Evolutionary conservation across 2,113 vertebrate species (phyloP), one percentile per base, ranked within the genome.

Genomic region (Polypterus senegalus): DNA sequence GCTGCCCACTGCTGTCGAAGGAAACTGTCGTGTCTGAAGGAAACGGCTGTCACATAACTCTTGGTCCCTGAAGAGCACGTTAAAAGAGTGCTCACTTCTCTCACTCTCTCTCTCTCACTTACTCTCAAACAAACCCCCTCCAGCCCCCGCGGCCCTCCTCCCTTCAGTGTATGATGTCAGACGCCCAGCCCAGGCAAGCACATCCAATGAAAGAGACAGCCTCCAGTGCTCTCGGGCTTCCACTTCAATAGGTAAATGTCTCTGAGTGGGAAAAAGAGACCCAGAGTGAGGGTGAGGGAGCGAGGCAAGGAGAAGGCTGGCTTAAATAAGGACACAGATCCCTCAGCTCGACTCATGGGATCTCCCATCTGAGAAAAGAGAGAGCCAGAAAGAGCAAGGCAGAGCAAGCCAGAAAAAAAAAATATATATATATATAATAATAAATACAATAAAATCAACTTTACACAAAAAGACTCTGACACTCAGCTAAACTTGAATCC

Each of bases 171-270:
- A 46, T 54, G 51, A 54, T 47, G 10, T 46, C 51, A 54, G 46
- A 46, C 55, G 47, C 63, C 69, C 68, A 63, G 65, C 61, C 63
- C 58, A 64, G 44, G 58, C 7, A 67, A 64, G 56, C 52, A 58
- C 58, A 59, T 66, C 49, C 64, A 67, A 70, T 64, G 71, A 70
- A 60, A 58, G 47, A 65, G 64, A 62, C 66, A 68, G 67, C 49
- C 54, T 49, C 54, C 7, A 5, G 64, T 67, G 62, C 58, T 58
- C 72, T 64, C 54, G 70, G 49, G 61, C 73, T 62, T 69, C 72
- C 63, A 65, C 66, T 68, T 72, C 76, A 79, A 71, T 76, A 75
- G 71, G 73, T 75, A 70, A 77, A 71, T 76, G 76, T 71, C 69
- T 66, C 69, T 66, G 73, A 67, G 71, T 72, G 61, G 71, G 54